Percentiles rank a stretch among this genome's conserved stretches.
Conservation (phyloP, 2,113 vertebrate species). For the Tetraodon nigroviridis region DNA sequence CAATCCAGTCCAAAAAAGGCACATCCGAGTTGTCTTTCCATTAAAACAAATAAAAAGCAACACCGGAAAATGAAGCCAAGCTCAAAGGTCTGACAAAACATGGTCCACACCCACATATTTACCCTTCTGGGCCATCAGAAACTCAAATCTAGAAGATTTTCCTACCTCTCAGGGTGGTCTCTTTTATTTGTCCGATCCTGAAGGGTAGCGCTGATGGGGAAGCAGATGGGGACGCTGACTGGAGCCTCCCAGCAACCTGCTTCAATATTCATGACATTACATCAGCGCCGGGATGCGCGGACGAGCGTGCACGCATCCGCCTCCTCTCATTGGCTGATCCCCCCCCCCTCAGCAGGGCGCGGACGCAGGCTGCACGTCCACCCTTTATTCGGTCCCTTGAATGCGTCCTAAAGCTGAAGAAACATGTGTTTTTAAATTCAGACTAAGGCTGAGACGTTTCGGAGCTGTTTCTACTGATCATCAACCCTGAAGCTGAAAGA, state of each 20-base stretch:
- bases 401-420: too few relatives aligned
- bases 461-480: too few relatives aligned
- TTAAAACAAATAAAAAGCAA: conserved; percentile 34
- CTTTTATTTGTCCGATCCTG: conserved; percentile 43
- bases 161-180: conserved; percentile 48
- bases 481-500: too few relatives aligned
- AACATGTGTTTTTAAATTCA: too few relatives aligned
- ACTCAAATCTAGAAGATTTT: not conserved
- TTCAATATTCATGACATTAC: conserved; percentile 75
- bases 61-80: conserved; percentile 45
- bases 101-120: conserved; percentile 7
- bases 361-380: conserved; percentile 12
- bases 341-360: conserved; percentile 20
- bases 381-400: conserved; percentile 5
- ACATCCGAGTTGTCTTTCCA: not conserved
- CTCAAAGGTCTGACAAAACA: conserved; percentile 38
- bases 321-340: conserved; percentile 46
- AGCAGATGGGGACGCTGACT: conserved; percentile 60
- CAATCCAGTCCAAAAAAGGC: not conserved
- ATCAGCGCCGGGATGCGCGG: conserved; percentile 61
- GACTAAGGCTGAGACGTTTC: too few relatives aligned
- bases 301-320: conserved; percentile 13
- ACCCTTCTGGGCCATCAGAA: not conserved
- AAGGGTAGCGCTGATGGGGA: conserved; percentile 48
- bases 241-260: conserved; percentile 60